Evolutionary conservation across 35 echinoderm and acorn worm species (phyloP), one percentile per base, ranked within the genome.

Genomic region (Holothuria glaberrima): DNA sequence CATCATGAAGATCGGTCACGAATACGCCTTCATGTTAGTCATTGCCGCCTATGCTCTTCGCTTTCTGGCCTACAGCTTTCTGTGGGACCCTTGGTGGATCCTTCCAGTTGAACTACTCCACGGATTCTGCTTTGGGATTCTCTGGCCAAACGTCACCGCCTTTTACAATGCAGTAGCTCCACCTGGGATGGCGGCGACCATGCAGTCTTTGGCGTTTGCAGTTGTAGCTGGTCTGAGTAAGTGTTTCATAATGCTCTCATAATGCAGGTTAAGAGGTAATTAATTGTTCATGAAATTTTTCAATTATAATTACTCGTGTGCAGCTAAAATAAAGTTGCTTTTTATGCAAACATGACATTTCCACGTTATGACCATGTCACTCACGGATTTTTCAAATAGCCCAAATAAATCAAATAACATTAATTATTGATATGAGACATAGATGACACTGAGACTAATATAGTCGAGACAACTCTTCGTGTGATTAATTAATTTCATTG

Each of bases 71-170:
- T 94, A 91, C 48, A 87, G 89, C 32, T 82, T 94, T 36, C 45
- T 94, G 0, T 60, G 36, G 13, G 88, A 94, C 48, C 89, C 93
- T 2, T 94, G 90, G 89, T 75, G 70, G 45, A 61, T 94, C 12
- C 35, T 94, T 4, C 90, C 90, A 0, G 35, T 94, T 54, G 93
- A 94, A 57, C 83, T 91, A 10, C 86, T 94, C 27, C 93, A 94
- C 84, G 93, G 93, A 6, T 52, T 94, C 29, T 91, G 89, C 21
- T 94, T 88, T 76, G 93, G 93, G 4, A 82, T 89, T 9, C 34
- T 94, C 6, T 94, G 89, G 89, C 82, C 93, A 56, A 81, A 81
- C 12, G 74, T 91, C n/a, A 94, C 83, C 19, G 38, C 77, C 31
- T 94, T 91, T 30, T 75, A 44, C 29, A 89, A 86, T 58, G 35